Conservation (phyloP, 1,140 invertebrate species). For the Phymorhynchus buccinoides region DNA sequence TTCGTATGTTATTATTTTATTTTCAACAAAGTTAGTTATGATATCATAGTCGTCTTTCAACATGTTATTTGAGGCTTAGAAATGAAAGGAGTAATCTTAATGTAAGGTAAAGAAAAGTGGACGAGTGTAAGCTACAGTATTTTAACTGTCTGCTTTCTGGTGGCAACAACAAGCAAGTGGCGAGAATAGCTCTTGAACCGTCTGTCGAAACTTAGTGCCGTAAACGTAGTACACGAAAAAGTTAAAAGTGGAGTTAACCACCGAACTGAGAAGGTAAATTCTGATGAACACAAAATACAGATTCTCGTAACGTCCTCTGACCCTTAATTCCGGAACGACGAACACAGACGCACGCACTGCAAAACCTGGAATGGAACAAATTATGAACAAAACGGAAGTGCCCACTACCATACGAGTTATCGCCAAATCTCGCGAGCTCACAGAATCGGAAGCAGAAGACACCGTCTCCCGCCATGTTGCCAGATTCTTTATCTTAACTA, state of each 20-base stretch:
- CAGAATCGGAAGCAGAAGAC: not conserved
- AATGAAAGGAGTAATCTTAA: too few relatives aligned
- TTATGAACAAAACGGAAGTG: not conserved
- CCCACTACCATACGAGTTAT: not conserved
- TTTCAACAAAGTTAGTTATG: too few relatives aligned
- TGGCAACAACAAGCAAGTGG: too few relatives aligned
- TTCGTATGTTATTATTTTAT: too few relatives aligned
- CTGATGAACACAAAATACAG: not conserved
- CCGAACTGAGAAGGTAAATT: not conserved
- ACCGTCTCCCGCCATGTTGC: not conserved
- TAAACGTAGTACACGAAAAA: not conserved
- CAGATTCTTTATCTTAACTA: not conserved
- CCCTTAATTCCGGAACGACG: not conserved
- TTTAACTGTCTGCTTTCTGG: too few relatives aligned
- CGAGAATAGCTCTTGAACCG: not conserved
- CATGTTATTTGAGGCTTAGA: too few relatives aligned
- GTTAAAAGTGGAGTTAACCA: not conserved
- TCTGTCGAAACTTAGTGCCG: not conserved
- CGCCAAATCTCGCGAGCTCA: not conserved
- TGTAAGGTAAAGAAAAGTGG: too few relatives aligned
- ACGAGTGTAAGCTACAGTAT: too few relatives aligned
- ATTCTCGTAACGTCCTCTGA: not conserved
- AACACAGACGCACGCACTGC: not conserved
- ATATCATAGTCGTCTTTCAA: too few relatives aligned
- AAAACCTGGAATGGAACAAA: not conserved